Base-by-base conservation (phyloP, 1,140 invertebrate genomes). In the Cataglyphis hispanica region DNA sequence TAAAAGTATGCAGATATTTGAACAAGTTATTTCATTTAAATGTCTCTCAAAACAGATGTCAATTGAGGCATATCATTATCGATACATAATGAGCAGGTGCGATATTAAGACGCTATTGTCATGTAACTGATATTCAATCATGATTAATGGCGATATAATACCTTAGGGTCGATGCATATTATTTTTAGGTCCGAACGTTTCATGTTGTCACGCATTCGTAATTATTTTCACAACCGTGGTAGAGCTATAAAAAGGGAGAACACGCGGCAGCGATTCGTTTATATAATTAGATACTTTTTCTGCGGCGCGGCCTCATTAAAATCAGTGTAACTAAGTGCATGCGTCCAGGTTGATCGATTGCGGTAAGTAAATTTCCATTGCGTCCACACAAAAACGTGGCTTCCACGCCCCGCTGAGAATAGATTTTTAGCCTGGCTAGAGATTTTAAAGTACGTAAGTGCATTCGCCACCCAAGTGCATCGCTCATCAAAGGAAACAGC, bases 221-320 rank as follows among this genome's bases (percentile, higher is more conserved):
- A 83, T 83, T 83, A 83, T 83, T n/a, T 37, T 74, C 53, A n/a
- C 22, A 11, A 37, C n/a, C 37, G 16, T n/a, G 37, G 25, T 10
- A 25, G 6, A 43, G 53, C 37, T 83, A 83, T 83, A 72, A 83
- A 83, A 83, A 83, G 78, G 37, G 56, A 56, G 37, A 19, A 50
- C 46, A 61, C 27, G 67, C 53, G 53, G 70, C 78, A 16, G 67
- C 53, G 67, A 83, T 83, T 83, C 78, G 67, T 72, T 83, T 43
- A 60, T 83, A 83, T 83, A 83, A 83, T 83, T 83, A 83, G 78
- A 83, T 37, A 83, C 53, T 74, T 83, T 83, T 40, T 37, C 60
- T 37, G 78, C n/a, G 27, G 53, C 40, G 67, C 37, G 67, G 67
- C 67, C 78, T 83, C 78, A 60, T 83, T 83, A 83, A 83, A 83